Evolutionary conservation across 1,140 invertebrate species (phyloP), one percentile per base, ranked within the genome.

Genomic region (Aphelinus atriplicis): DNA sequence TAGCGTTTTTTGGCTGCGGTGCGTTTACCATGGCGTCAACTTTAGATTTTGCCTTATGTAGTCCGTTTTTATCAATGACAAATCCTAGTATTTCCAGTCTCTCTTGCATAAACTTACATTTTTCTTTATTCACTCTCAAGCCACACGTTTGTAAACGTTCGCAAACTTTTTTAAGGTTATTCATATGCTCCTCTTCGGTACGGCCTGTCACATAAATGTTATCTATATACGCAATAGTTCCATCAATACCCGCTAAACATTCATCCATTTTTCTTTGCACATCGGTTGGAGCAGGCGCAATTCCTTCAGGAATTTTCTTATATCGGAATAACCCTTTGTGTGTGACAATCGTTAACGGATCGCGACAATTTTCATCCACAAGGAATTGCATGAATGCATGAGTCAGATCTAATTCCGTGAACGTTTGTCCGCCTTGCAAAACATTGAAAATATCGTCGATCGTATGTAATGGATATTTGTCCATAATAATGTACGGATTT

Each of bases 281-380:
- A 67, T 84, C 86, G 10, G 83, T 84, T 10, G 86, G 85, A 66
- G 82, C 81, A 70, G 80, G 57, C 43, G 77, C 80, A n/a, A 83
- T 78, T 1, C 83, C 84, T 66, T 80, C 83, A 3, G 77, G 77
- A 75, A 81, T 66, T 73, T 75, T 79, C 77, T 80, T 83, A 79
- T 83, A 72, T 75, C 78, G 60, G 76, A 64, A 26, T 26, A 26
- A 26, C 26, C 26, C 26, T 26, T 26, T 26, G 26, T 26, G 26
- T 26, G 26, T 26, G 43, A 76, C 61, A 48, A 78, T 78, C 7
- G 73, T 78, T 69, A 42, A 66, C 3, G 57, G 45, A 47, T 75
- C 55, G 3, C 58, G 50, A n/a, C 46, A 65, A 50, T n/a, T 50
- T 65, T 65, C 63, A 65, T 65, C 63, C 5, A 65, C 63, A 2